Base-by-base conservation (phyloP, 2,888 invertebrate species). In the Eupithecia exiguata region DNA sequence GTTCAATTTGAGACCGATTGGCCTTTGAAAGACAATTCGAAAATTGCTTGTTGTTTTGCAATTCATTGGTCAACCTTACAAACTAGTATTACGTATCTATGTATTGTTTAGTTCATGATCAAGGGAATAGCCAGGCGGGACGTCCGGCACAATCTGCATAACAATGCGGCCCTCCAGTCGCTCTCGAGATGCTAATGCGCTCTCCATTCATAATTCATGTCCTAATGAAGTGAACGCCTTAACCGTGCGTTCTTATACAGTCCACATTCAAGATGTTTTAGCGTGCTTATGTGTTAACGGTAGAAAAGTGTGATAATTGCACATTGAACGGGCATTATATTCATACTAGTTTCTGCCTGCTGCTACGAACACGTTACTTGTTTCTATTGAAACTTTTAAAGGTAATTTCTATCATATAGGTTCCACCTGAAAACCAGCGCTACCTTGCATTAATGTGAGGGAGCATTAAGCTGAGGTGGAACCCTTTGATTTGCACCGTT, bases 71-170 rank as follows among this genome's bases (percentile, higher is more conserved):
- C 21, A 58, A 21, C 1, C 58, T 25, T 25, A 58, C 62, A 62
- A 62, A 18, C 62, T 35, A 62, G 16, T 35, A 6, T 4, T 35
- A 62, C 18, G 35, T 62, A 35, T 62, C 68, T 75, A 72, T 68
- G 70, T 75, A 85, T 86, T 91, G 90, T 91, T 90, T 91, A 88
- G 90, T 86, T 85, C 84, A 84, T 87, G 87, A 88, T 88, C 84
- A 82, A 81, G 83, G 85, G 87, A 88, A 86, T 87, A 83, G 68
- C 81, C 84, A 82, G 82, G 83, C 82, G 77, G 86, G 84, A 87
- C 90, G 92, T 93, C 94, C 93, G 93, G 92, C 83, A 87, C 89
- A 92, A 94, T 94, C 92, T 94, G 92, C 93, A 94, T 94, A 90
- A 94, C 93, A 94, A 94, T 94, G 84, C 87, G 83, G 85, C 82